Base-by-base conservation (phyloP, 1,140 invertebrate genomes). In the Lepidurus packardi region DNA sequence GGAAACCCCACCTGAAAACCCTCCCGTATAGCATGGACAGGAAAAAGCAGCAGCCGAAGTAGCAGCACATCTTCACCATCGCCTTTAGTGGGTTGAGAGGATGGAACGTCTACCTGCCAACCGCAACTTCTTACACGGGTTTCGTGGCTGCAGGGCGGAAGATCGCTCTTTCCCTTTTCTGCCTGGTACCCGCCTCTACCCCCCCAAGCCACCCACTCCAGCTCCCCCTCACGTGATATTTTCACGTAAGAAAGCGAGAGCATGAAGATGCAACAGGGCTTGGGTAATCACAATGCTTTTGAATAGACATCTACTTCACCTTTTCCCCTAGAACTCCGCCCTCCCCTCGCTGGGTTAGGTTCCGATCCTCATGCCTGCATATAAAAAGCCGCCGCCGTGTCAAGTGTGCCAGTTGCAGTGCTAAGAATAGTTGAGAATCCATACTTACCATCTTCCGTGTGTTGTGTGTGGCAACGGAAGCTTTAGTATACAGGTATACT, bases 91-190 rank as follows among this genome's bases (percentile, higher is more conserved):
- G 53, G 13, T 13, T 13, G 21, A n/a, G 53, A 65, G 53, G 53
- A 65, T 21, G 16, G 53, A 21, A 65, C 53, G n/a, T 65, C 53
- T 65, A 65, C 53, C 53, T 65, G 53, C 21, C 53, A 21, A 65
- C 53, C 53, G 53, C 53, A 65, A 65, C 53, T 65, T 65, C 53
- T 65, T 65, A 65, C 53, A 65, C n/a, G 21, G 21, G 53, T 65
- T 65, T 65, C 53, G 53, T 65, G 53, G 53, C 53, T 65, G 53
- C 53, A 65, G 53, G 53, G 53, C 53, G 53, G 53, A 65, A 65
- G 53, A 65, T 65, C 53, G 53, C 53, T 9, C 53, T 13, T 21
- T 65, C 53, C 6, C 53, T 65, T 65, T 65, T 16, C 45, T 11
- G 45, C 45, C 45, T 47, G 45, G 45, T 65, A 65, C n/a, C 53